Percentiles rank a stretch among this genome's conserved stretches.
phyloP scores from a whole-genome alignment of 2,888 invertebrate species.

The Boloria euphrosyne region DNA sequence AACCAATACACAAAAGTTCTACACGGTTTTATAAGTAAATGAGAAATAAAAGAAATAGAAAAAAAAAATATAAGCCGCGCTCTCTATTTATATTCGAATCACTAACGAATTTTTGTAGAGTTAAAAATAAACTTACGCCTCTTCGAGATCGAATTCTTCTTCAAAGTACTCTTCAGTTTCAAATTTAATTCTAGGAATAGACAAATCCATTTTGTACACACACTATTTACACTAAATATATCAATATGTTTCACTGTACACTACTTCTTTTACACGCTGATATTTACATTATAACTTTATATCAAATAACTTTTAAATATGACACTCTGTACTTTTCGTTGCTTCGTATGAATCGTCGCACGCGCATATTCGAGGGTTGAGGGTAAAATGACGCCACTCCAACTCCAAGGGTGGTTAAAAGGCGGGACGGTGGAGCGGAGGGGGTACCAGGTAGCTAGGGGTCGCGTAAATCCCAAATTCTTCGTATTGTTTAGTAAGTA shows the following conservation, averaged over 20 bases:
- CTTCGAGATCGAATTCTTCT: conserved; percentile 57
- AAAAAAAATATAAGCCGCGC: no score
- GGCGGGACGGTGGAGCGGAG: conserved; percentile 42
- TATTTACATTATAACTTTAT: conserved; percentile 37
- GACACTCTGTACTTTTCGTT: conserved; percentile 49
- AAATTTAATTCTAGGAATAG: conserved; percentile 65
- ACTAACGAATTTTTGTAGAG: no score
- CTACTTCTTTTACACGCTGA: conserved; percentile 1
- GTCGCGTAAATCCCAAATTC: conserved; percentile 60
- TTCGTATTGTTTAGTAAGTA: conserved; percentile 52
- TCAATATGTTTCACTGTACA: conserved; percentile 40
- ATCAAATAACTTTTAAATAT: conserved; percentile 27
- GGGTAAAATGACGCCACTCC: conserved; percentile 54
- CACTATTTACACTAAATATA: conserved; percentile 44
- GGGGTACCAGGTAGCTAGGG: conserved; percentile 68
- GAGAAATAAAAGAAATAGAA: no score
- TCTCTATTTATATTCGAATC: not conserved
- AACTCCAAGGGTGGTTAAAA: conserved; percentile 35
- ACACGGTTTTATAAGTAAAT: no score
- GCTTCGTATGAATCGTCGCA: conserved; percentile 52
- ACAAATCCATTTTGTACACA: conserved; percentile 66
- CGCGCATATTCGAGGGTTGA: conserved; percentile 65
- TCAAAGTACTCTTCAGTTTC: conserved; percentile 58
- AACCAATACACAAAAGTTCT: no score
- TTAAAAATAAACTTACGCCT: conserved; percentile 44